Percentiles rank a stretch among this genome's conserved stretches.
phyloP scores from a whole-genome alignment of 2,888 invertebrate species.

The Meta bourneti region DNA sequence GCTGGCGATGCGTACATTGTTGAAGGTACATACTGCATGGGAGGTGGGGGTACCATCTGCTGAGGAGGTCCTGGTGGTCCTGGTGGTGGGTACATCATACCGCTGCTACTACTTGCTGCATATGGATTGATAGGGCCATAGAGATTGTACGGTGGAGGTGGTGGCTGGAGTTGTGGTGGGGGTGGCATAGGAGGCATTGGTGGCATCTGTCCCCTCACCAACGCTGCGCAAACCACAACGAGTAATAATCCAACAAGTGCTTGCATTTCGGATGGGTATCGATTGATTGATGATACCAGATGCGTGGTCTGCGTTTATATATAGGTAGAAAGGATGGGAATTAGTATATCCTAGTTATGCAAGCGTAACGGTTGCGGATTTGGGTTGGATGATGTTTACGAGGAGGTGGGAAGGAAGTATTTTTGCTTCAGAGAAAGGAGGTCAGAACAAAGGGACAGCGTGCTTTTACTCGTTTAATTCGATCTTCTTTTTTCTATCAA shows the following conservation, averaged over 20 bases:
- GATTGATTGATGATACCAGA: not conserved
- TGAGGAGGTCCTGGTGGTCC: constrained; percentile 20
- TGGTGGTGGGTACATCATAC: constrained; percentile 24
- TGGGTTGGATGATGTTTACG: constrained; percentile 46
- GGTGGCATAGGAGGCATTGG: constrained; percentile 35
- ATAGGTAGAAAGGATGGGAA: constrained; percentile 4
- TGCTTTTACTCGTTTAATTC: constrained; percentile 27
- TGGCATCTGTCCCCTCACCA: constrained; percentile 29
- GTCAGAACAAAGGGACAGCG: constrained; percentile 47
- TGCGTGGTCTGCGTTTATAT: constrained; percentile 24
- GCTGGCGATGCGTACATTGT: constrained; percentile 19
- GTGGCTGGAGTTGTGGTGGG: constrained; percentile 20
- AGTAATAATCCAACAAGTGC: constrained; percentile 38
- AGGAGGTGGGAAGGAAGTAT: not conserved
- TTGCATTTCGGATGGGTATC: constrained; percentile 1
- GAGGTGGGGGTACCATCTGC: constrained; percentile 19
- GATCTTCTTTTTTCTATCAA: constrained; percentile 40
- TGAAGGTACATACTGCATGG: constrained; percentile 10
- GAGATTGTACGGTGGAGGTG: constrained; percentile 67
- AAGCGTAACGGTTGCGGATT: constrained; percentile 54
- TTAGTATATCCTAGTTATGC: constrained; percentile 58
- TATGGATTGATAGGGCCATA: constrained; percentile 64
- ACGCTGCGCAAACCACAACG: not conserved
- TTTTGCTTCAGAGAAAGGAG: constrained; percentile 35
- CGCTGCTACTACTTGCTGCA: not conserved